Percentiles rank a stretch among this genome's conserved stretches.
Conservation (phyloP, 2,113 vertebrate genomes). For the Aythya baeri region DNA sequence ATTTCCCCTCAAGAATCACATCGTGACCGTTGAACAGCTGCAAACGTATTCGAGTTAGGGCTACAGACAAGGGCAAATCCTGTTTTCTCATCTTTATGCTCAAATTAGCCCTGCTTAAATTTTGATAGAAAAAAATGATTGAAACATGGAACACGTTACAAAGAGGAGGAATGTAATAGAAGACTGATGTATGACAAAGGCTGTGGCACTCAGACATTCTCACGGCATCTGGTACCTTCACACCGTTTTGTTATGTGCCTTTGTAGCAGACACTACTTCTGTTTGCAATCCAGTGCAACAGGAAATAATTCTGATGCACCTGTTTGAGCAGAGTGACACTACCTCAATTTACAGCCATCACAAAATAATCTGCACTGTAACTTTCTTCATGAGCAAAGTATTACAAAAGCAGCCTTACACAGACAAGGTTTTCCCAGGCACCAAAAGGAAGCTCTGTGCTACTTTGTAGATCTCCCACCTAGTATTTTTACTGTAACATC, state of each 20-base stretch:
- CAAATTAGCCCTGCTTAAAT: constrained; percentile 34
- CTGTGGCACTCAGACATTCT: not conserved
- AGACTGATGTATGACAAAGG: not conserved
- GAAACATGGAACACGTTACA: not conserved
- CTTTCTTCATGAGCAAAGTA: not conserved
- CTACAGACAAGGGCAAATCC: constrained; percentile 39
- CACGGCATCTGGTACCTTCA: not conserved
- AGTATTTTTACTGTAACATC: not conserved
- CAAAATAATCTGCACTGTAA: too few relatives aligned
- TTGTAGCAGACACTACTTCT: not conserved
- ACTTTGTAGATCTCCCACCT: not conserved
- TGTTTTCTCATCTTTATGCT: constrained; percentile 42
- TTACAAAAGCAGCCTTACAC: not conserved
- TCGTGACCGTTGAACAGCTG: constrained; percentile 26
- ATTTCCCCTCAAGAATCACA: constrained; percentile 32
- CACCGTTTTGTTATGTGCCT: too few relatives aligned
- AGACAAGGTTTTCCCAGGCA: not conserved
- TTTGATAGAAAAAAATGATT: not conserved
- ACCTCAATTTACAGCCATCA: too few relatives aligned
- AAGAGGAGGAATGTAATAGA: not conserved
- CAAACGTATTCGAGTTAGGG: constrained; percentile 49
- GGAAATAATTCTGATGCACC: not conserved
- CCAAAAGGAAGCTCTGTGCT: not conserved
- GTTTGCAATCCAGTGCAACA: not conserved
- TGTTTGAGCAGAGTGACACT: fast-evolving